Base-by-base conservation (phyloP, 2,113 vertebrate species). In the Xiphias gladius region DNA sequence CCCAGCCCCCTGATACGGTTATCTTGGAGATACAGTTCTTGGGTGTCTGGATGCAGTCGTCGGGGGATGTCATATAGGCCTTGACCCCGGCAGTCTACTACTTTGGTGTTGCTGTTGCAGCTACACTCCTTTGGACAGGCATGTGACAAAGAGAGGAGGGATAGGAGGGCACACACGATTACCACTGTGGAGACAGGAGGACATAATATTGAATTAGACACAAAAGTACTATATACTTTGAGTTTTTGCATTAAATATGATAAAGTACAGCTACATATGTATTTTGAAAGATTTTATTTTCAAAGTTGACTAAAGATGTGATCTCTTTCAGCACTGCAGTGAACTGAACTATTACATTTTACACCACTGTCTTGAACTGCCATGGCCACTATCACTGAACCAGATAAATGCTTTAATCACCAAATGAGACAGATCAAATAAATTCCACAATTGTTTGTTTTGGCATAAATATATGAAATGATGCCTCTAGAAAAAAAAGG, bases 1-100 rank as follows among this genome's bases (percentile, higher is more conserved):
- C 95, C 95, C 68, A 99, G 93, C 67, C 95, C 96, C 76, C 94
- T 94, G 88, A 99, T 97, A 1, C 91, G 96, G 66, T 99, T 99
- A 63, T 98, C 96, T 90, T 99, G 97, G 58, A 99, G 77, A 90
- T 96, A 94, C 3, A 99, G 93, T 16, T 95, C 96, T 84, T 95
- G 95, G 35, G 97, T 99, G 88, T 96, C 96, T 11, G 95, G 88
- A 73, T 97, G 95, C 48, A 99, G 86, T 37, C 41, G 87, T 0
- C 88, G 82, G 59, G 98, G 98, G 83, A 99, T 93, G 83, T 97
- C 96, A 11, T 94, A 95, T 9, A 99, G 94, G 50, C 97, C 96
- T 84, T 91, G 95, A 0, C 90, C 97, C 68, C 96, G 95, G 85
- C 98, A 99, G 92, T 99, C 97, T 80, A 97, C 97, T 61, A 93